Evolutionary conservation across 37 sponge, comb jelly and placozoan species (phyloP).

Genomic region (Hexactinellida sp.): DNA sequence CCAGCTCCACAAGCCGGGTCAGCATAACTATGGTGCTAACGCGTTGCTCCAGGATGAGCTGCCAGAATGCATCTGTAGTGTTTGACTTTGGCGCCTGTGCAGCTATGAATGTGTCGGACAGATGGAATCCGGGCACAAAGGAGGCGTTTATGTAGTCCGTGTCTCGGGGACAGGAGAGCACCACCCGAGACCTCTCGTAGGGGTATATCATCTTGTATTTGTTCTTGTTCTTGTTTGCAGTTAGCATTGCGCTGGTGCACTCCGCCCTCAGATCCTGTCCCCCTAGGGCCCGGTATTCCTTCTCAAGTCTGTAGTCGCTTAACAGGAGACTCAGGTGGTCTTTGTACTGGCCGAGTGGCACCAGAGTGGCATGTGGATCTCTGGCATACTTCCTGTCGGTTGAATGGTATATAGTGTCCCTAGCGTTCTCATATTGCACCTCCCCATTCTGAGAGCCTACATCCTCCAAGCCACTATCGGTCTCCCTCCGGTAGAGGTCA

Average conservation of each 20-base stretch:
- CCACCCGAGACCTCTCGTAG: not conserved
- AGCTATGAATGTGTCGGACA: constrained; percentile 1
- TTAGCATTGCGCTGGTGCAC: not conserved
- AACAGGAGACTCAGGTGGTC: not conserved
- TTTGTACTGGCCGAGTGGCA: not conserved
- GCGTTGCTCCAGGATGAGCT: not conserved
- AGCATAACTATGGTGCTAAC: not conserved
- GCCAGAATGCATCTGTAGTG: not conserved
- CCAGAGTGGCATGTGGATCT: not conserved
- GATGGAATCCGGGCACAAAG: not conserved
- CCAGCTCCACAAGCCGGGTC: not conserved
- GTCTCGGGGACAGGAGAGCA: not conserved
- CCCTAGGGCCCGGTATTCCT: not conserved
- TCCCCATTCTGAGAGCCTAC: too few relatives aligned
- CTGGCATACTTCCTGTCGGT: not conserved
- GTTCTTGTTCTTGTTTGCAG: not conserved
- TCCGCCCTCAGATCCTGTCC: not conserved
- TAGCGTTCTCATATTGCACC: not conserved
- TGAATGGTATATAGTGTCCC: not conserved
- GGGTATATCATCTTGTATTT: not conserved
- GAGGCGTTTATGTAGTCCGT: not conserved
- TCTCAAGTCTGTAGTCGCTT: not conserved
- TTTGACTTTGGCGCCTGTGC: not conserved
- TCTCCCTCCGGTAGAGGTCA: not conserved
- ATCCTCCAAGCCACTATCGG: not conserved